Evolutionary conservation across 2,797 vertebrate species (phyloP), one percentile per base, ranked within the genome.

Genomic region (Peromyscus aztecus): DNA sequence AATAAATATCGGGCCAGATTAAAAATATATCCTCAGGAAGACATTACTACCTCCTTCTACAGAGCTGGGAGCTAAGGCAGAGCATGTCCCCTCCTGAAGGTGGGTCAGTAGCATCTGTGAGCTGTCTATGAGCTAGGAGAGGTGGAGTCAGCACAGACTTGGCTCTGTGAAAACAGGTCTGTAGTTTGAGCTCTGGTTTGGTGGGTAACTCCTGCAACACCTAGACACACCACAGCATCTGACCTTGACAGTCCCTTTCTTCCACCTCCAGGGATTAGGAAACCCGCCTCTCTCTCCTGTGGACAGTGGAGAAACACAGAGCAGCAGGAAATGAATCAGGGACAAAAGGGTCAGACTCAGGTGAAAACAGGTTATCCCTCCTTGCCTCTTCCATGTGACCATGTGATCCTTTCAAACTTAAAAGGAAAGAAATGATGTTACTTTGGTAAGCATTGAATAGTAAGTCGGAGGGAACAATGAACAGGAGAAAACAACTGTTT

Each of bases 241-340:
- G 69, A 73, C 27, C 27, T 37, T 37, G 81, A 3, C 37, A 1
- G n/a, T 24, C 55, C 61, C 93, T 63, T 43, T 40, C 43, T 90
- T 95, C 93, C 34, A 83, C 55, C 37, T 55, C 77, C 73, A 52
- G 46, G 24, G 37, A 37, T 63, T n/a, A 21, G 76, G n/a, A 94
- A 57, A 46, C 0, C 34, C 19, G 7, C 34, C 16, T 77, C 46
- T 29, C 34, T 81, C 55, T 91, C 43, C 49, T 34, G 1, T 27
- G 75, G 77, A 7, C 49, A 46, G 61, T 65, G 61, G 85, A 83
- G 65, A 91, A 78, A 24, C 31, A 67, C 34, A 76, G 63, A 73
- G 27, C 78, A 65, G 55, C 61, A 89, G 73, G 76, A 90, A 91
- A n/a, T 73, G 49, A 92, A 43, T 85, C 78, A 69, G n/a, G 23